Evolutionary conservation across 2,888 invertebrate species (phyloP).

Genomic region (Furcula furcula): DNA sequence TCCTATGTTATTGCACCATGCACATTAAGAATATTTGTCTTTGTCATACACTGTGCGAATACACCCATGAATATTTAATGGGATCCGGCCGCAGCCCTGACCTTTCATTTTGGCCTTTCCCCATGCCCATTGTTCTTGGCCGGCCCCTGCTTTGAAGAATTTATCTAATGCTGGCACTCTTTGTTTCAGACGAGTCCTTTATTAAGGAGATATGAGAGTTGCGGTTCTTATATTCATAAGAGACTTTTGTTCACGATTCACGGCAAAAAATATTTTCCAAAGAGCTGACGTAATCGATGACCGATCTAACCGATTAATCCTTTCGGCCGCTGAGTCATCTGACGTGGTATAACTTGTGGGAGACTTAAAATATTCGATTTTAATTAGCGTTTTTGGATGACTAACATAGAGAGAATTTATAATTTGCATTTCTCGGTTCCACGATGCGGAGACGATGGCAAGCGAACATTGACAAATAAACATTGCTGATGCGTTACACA

Average conservation of each 20-base stretch:
- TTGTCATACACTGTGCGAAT: slow-evolving; percentile 62
- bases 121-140: slow-evolving; percentile 59
- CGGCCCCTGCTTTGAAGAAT: slow-evolving; percentile 33
- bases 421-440: slow-evolving; percentile 33
- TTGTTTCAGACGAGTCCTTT: slow-evolving; percentile 46
- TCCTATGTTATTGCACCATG: slow-evolving; percentile 39
- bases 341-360: slow-evolving; percentile 32
- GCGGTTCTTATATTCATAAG: slow-evolving; percentile 8
- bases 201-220: slow-evolving; percentile 17
- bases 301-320: slow-evolving; percentile 56
- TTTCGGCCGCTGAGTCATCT: slow-evolving; percentile 55
- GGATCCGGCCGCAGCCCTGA: slow-evolving; percentile 53
- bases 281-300: slow-evolving; percentile 57
- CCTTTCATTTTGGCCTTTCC: slow-evolving; percentile 70
- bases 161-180: slow-evolving; percentile 54
- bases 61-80: slow-evolving; percentile 71
- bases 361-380: slow-evolving; percentile 49
- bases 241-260: slow-evolving; percentile 12
- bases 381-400: slow-evolving; percentile 59
- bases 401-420: slow-evolving; percentile 46
- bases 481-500: slow-evolving; percentile 12
- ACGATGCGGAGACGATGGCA: slow-evolving; percentile 8
- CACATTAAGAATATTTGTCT: slow-evolving; percentile 51
- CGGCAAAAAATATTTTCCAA: slow-evolving; percentile 27
- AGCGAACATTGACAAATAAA: slow-evolving; percentile 5